Conservation (phyloP, 2,113 vertebrate species). For the Elaphurus davidianus region DNA sequence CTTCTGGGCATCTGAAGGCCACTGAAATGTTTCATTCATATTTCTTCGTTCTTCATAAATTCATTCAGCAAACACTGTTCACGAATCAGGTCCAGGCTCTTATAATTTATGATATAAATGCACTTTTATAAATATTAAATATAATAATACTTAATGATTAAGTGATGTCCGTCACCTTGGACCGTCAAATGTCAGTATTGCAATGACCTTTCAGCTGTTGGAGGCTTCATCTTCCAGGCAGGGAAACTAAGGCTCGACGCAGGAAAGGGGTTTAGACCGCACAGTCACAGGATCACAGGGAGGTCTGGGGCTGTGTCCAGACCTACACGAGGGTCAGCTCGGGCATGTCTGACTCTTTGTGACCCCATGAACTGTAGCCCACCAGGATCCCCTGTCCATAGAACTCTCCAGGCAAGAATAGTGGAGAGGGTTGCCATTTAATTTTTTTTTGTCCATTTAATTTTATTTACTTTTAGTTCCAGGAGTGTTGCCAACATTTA, state of each 20-base stretch:
- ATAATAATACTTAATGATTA: not conserved
- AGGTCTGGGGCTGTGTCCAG: not conserved
- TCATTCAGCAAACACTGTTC: not conserved
- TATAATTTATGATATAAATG: not conserved
- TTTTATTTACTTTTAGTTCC: not conserved
- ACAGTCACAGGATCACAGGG: not conserved
- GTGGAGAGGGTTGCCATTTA: not conserved
- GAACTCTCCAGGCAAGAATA: not conserved
- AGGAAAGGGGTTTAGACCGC: not conserved
- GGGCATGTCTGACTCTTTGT: not conserved
- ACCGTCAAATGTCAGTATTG: not conserved
- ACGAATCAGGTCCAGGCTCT: not conserved
- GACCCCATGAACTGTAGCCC: not conserved
- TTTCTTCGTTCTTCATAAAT: not conserved
- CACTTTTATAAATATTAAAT: not conserved
- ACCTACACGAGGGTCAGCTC: not conserved
- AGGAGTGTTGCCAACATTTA: not conserved
- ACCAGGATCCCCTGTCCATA: not conserved
- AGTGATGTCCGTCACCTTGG: not conserved
- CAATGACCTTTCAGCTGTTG: not conserved
- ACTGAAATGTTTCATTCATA: not conserved
- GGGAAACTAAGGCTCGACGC: not conserved
- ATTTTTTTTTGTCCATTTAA: not conserved
- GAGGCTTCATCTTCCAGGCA: not conserved
- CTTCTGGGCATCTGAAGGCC: not conserved